phyloP scores from a whole-genome alignment of 1,140 invertebrate species.

The Solenopsis fugax region DNA sequence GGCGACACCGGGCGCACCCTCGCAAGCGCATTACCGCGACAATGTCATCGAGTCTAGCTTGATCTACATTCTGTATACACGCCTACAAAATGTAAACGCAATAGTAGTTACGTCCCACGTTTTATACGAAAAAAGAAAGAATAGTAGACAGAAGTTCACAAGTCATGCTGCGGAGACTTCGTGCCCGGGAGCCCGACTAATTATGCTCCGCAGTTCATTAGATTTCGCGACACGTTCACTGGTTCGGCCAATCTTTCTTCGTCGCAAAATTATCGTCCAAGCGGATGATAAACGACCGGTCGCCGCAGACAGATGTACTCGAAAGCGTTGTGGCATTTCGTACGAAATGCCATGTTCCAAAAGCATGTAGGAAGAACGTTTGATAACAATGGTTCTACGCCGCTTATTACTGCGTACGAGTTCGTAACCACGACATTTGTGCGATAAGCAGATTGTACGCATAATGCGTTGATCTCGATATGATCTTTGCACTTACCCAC shows the following conservation, averaged over 20 bases:
- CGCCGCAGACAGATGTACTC: background rate
- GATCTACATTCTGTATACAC: background rate
- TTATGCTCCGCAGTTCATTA: conserved; percentile 32
- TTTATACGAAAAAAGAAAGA: no score
- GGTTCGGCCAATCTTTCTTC: conserved; percentile 27
- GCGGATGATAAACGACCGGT: conserved; percentile 12
- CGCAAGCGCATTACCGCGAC: background rate
- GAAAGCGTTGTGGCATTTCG: background rate
- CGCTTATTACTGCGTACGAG: background rate
- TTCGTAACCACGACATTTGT: background rate
- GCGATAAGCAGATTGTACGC: background rate
- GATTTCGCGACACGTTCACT: background rate
- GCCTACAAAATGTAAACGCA: no score
- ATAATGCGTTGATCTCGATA: background rate
- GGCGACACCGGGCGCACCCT: background rate
- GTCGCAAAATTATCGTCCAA: conserved; percentile 30
- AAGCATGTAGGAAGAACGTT: background rate
- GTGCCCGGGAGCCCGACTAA: background rate
- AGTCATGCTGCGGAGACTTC: background rate
- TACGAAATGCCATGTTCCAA: background rate
- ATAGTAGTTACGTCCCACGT: no score
- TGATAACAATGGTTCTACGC: background rate
- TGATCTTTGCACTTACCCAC: conserved; percentile 71
- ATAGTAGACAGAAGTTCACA: background rate
- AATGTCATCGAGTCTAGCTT: background rate